Conservation (phyloP, 2,113 vertebrate genomes). For the Podarcis raffonei region DNA sequence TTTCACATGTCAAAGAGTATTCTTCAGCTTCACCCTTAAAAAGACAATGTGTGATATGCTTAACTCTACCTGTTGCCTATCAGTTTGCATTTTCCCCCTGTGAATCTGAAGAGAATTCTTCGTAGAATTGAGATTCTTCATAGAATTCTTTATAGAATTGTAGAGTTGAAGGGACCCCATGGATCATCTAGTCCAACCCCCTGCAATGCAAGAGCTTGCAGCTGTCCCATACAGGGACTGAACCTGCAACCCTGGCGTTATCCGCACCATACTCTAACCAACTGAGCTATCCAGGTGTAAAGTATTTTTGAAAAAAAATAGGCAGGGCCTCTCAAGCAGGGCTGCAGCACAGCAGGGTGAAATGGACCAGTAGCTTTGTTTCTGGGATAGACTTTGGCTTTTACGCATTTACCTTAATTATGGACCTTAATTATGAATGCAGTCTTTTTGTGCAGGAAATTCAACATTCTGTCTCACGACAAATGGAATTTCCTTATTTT, state of each 20-base stretch:
- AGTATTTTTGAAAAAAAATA: accelerated
- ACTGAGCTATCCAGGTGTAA: too few relatives aligned
- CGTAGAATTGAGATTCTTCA: too few relatives aligned
- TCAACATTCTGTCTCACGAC: not conserved
- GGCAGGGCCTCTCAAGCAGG: not conserved
- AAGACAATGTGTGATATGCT: not conserved
- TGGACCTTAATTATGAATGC: too few relatives aligned
- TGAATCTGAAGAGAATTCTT: too few relatives aligned
- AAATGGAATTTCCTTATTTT: not conserved
- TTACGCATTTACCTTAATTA: not conserved
- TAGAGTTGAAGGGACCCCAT: too few relatives aligned
- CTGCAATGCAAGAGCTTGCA: too few relatives aligned
- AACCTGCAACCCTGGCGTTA: too few relatives aligned
- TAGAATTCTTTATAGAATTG: too few relatives aligned
- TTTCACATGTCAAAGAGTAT: not conserved
- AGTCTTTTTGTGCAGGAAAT: not conserved
- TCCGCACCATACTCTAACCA: too few relatives aligned
- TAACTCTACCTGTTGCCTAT: not conserved
- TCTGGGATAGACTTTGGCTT: not conserved
- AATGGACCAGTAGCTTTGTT: not conserved
- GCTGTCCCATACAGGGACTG: too few relatives aligned
- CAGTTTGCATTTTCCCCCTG: too few relatives aligned
- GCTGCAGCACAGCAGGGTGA: not conserved
- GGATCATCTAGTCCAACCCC: too few relatives aligned
- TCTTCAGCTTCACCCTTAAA: not conserved